These are phyloP conservation scores for Cephalopholis sonnerati DNA, from an alignment of 2,113 vertebrate genomes.

Conservation along the genomic window DNA sequence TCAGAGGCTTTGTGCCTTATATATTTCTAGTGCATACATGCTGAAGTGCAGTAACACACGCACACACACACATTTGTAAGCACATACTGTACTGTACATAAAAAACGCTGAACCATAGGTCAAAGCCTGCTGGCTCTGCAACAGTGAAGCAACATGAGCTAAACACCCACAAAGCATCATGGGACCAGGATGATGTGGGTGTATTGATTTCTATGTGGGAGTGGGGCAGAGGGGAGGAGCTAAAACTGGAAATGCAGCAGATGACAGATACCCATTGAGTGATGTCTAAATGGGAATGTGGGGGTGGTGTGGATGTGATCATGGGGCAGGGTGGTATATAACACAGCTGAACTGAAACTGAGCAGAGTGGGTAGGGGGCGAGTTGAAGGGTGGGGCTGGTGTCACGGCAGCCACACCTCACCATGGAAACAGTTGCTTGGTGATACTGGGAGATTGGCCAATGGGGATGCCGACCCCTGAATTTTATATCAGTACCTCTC, in stretches of 20 bases:
- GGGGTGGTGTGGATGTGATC: conserved; percentile 61
- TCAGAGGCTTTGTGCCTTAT: conserved; percentile 9
- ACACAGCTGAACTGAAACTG: neutral
- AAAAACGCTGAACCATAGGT: conserved; percentile 73
- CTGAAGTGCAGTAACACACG: conserved; percentile 33
- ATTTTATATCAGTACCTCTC: conserved; percentile 44
- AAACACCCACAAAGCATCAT: conserved; percentile 81
- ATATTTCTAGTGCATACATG: conserved; percentile 14
- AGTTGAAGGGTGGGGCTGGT: conserved; percentile 40
- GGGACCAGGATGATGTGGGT: conserved; percentile 75
- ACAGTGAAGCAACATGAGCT: conserved; percentile 77
- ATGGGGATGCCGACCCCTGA: conserved; percentile 22
- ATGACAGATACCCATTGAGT: conserved; percentile 62
- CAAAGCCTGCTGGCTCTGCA: conserved; percentile 78
- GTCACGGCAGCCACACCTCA: conserved; percentile 61
- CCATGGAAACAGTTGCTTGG: conserved; percentile 66
- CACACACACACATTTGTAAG: conserved; percentile 2
- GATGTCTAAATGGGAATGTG: conserved; percentile 61
- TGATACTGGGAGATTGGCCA: conserved; percentile 2
- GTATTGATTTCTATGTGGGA: conserved; percentile 84
- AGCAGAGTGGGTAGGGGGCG: conserved; percentile 2
- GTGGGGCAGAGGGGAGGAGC: conserved; percentile 76
- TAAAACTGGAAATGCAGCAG: conserved; percentile 73
- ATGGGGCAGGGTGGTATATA: conserved; percentile 23
- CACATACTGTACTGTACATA: conserved; percentile 53